These are phyloP conservation scores for Chiloscyllium punctatum DNA, from an alignment of 2,797 vertebrate genomes.

Conservation along the genomic window DNA sequence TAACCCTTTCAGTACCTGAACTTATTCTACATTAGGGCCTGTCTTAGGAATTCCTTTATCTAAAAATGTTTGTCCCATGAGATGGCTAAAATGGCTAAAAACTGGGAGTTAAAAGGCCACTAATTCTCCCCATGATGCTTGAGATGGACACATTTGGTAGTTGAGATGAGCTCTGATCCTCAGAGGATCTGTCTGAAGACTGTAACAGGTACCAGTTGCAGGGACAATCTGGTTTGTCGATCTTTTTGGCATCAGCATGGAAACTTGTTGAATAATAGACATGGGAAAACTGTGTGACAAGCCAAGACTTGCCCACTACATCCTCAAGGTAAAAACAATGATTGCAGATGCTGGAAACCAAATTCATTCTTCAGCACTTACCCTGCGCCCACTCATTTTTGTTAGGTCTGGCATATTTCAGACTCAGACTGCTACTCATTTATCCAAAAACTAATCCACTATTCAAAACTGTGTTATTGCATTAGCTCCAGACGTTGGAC, in stretches of 20 bases:
- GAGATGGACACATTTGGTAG: neutral
- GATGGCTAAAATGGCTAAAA: neutral
- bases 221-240: neutral
- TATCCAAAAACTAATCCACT: neutral
- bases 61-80: neutral
- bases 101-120: neutral
- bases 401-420: neutral
- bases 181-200: neutral
- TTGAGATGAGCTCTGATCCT: neutral
- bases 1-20: too few species aligned
- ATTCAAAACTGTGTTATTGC: neutral
- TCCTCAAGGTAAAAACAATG: too few species aligned
- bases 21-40: neutral
- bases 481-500: neutral
- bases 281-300: neutral
- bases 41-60: neutral
- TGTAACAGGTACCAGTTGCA: neutral
- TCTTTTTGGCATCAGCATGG: neutral
- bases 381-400: neutral
- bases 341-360: too few species aligned
- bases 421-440: neutral
- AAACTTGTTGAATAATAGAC: neutral
- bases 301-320: neutral
- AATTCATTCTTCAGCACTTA: neutral
- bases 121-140: neutral